Conservation (phyloP, 2,888 invertebrate genomes). For the Minunthozetes semirufus region DNA sequence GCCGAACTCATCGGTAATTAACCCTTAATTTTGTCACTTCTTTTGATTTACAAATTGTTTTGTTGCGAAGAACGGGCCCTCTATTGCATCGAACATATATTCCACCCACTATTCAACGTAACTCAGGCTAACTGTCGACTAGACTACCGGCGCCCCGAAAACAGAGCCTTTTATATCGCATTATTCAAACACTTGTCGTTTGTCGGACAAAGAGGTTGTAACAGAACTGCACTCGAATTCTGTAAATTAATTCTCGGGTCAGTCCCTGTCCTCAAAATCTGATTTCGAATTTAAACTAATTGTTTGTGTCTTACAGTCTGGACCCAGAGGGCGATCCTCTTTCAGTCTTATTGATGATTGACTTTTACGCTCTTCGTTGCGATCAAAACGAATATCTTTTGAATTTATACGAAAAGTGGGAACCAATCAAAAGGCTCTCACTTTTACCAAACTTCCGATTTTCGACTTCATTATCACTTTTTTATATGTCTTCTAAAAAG, state of each 20-base stretch:
- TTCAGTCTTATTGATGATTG: constrained; percentile 67
- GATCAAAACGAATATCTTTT: constrained; percentile 67
- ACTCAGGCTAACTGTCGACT: constrained; percentile 65
- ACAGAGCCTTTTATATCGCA: constrained; percentile 69
- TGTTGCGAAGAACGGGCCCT: constrained; percentile 60
- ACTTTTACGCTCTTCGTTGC: constrained; percentile 69
- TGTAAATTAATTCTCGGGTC: constrained; percentile 67
- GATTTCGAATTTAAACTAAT: constrained; percentile 21
- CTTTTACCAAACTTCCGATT: constrained; percentile 82
- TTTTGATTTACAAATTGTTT: neutral
- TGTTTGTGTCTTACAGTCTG: constrained; percentile 51
- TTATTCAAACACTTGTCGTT: constrained; percentile 72
- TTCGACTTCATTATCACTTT: constrained; percentile 62
- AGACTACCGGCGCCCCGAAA: constrained; percentile 71
- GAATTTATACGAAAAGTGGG: constrained; percentile 50
- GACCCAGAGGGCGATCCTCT: constrained; percentile 70
- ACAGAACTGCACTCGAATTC: constrained; percentile 77
- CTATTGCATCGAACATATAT: constrained; percentile 66
- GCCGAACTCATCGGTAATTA: constrained; percentile 60
- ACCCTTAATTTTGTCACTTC: neutral
- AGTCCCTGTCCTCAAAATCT: constrained; percentile 29
- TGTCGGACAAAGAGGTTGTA: constrained; percentile 70
- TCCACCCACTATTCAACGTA: constrained; percentile 71
- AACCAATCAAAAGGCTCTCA: constrained; percentile 58
- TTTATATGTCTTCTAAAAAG: constrained; percentile 53